Evolutionary conservation across 2,888 invertebrate species (phyloP), one percentile per base, ranked within the genome.

Genomic region (Halictus ligatus): DNA sequence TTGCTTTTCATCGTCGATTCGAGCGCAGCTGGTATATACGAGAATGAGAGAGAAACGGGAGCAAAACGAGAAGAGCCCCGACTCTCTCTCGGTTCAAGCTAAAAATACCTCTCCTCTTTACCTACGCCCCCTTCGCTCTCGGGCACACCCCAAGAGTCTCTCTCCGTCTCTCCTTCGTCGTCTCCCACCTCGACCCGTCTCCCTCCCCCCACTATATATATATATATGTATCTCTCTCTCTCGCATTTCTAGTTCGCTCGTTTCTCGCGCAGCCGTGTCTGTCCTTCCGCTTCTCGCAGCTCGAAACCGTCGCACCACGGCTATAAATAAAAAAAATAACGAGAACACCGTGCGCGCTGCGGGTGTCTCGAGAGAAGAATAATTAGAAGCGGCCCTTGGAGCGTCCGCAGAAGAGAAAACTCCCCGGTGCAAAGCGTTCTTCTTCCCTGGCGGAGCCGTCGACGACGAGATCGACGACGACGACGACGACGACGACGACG

Each of bases 251-350:
- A 74, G 64, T 29, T 64, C 48, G 48, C 73, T 35, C 73, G 69
- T 21, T 40, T 69, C 69, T 35, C 67, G 67, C 35, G 67, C 67
- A 35, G 67, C 35, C 29, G 25, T 80, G 72, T 80, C 85, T 77
- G 75, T 83, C 87, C 85, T 78, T 87, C 83, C 81, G 88, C 85
- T 87, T 83, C 79, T 78, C 81, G 81, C 74, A 58, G 81, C 83
- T 84, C 88, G 71, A 90, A 90, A 88, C 88, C 85, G 75, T 80
- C 50, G 81, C 85, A 78, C 85, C 80, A 29, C 25, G 69, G 87
- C 86, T 91, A 89, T 88, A 91, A 91, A 91, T 88, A 91, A 91
- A 91, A 89, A 88, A 91, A 89, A 89, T 86, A 91, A 89, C 89
- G 87, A 89, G 91, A 89, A 83, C 87, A 81, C 78, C 85, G 88